A percentile compares a stretch with the other conserved stretches of the same genome.
phyloP scores from a whole-genome alignment of 2,113 vertebrate species.

The Campylorhamphus procurvoides region DNA sequence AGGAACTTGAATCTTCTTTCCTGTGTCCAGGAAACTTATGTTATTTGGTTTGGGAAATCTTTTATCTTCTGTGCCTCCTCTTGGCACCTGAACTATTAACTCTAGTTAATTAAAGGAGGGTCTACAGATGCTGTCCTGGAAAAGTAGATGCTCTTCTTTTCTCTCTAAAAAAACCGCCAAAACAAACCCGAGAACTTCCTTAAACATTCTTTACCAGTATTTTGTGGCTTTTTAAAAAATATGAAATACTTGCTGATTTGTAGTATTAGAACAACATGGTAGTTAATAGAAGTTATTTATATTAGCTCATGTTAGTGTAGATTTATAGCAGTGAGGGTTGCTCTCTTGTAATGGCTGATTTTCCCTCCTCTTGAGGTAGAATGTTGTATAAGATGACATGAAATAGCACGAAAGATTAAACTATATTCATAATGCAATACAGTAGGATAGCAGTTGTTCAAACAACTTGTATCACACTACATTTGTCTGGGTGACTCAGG shows the following conservation, averaged over 20 bases:
- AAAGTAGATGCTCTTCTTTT: not conserved
- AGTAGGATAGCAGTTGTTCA: conserved; percentile 7
- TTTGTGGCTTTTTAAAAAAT: not conserved
- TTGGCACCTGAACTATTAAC: not conserved
- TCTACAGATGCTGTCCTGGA: not conserved
- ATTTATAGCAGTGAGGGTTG: not conserved
- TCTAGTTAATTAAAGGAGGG: not conserved
- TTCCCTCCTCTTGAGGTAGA: not conserved
- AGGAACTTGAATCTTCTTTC: not conserved
- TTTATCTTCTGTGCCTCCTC: not conserved
- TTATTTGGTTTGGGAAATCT: not conserved
- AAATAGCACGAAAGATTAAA: not conserved
- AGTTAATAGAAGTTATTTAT: not conserved
- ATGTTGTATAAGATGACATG: not conserved
- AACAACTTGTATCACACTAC: not conserved
- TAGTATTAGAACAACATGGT: not conserved
- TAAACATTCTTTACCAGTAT: not conserved
- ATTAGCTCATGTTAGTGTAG: not conserved
- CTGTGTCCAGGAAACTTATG: not conserved
- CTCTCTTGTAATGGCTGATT: not conserved
- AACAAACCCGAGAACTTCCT: not conserved
- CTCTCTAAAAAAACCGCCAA: not conserved
- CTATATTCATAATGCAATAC: not conserved
- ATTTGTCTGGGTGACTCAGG: not conserved
- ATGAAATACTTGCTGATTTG: not conserved